Conservation (phyloP, 2,797 vertebrate species). For the Labroides dimidiatus region DNA sequence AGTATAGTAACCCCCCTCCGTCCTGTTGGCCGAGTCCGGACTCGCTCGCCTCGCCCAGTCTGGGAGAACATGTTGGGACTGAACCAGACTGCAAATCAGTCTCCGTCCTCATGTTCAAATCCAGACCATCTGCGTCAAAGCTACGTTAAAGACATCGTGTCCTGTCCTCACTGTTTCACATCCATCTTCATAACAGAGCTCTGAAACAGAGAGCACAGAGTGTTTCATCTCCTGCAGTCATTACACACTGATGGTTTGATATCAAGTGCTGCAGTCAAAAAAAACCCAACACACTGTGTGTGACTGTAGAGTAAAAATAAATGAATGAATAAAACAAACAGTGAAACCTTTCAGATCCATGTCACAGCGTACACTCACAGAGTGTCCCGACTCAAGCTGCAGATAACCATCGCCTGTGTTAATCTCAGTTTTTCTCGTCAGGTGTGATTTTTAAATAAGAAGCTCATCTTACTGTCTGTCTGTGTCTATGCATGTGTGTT, state of each 20-base stretch:
- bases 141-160: conserved; percentile 22
- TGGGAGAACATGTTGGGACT: conserved; percentile 12
- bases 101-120: conserved; percentile 44
- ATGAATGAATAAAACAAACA: not conserved
- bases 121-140: conserved; percentile 63
- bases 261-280: conserved; percentile 11
- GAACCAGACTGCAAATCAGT: conserved; percentile 49
- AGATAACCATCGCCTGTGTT: conserved; percentile 22
- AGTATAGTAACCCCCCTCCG: conserved; percentile 30
- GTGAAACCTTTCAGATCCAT: not conserved
- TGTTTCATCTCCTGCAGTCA: conserved; percentile 48
- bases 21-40: conserved; percentile 3
- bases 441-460: conserved; percentile 20
- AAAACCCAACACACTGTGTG: conserved; percentile 33
- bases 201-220: conserved; percentile 54
- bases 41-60: conserved; percentile 14
- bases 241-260: conserved; percentile 38
- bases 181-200: too few species aligned
- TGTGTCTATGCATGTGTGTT: conserved; percentile 15
- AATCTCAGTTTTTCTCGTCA: conserved; percentile 15
- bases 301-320: not conserved
- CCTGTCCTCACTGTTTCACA: conserved; percentile 2
- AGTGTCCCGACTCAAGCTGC: not conserved
- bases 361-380: not conserved
- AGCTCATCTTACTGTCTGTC: conserved; percentile 6